Percentiles rank a stretch among this genome's conserved stretches.
Evolutionary conservation across 2,888 invertebrate species (phyloP).

Genomic region (Anorthoa munda): DNA sequence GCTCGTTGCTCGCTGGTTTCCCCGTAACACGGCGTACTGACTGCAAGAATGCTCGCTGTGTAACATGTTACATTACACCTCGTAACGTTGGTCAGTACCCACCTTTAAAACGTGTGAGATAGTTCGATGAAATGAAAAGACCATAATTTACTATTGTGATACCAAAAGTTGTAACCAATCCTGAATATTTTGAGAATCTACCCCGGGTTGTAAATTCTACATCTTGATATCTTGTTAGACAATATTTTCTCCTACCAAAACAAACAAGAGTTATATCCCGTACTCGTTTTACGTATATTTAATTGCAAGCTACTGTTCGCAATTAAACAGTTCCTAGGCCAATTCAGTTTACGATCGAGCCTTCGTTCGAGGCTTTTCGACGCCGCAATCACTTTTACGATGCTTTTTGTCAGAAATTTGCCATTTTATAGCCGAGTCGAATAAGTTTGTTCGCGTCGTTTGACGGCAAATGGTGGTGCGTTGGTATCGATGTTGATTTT

Average conservation of each 20-base stretch:
- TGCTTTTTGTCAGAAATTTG: conserved; percentile 81
- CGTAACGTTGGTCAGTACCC: too few species aligned
- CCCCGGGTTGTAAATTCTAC: background rate
- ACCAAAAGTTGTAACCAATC: background rate
- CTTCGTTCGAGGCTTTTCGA: conserved; percentile 79
- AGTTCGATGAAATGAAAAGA: background rate
- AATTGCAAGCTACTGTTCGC: conserved; percentile 78
- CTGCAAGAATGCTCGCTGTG: too few species aligned
- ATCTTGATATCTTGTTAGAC: conserved; percentile 13
- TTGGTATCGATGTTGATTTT: conserved; percentile 42
- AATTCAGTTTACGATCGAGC: conserved; percentile 85
- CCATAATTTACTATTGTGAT: background rate
- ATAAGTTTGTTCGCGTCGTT: conserved; percentile 67
- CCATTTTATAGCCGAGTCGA: conserved; percentile 75
- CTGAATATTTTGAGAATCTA: background rate
- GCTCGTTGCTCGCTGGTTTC: too few species aligned
- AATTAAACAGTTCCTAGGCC: conserved; percentile 85
- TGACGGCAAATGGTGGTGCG: conserved; percentile 43
- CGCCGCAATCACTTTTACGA: conserved; percentile 86
- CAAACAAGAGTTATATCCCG: conserved; percentile 68
- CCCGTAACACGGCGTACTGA: too few species aligned
- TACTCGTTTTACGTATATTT: conserved; percentile 77
- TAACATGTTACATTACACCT: too few species aligned
- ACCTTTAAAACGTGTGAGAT: background rate
- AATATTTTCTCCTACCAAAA: conserved; percentile 59